Conservation (phyloP, 2,797 vertebrate species). For the Neomorphus geoffroyi region DNA sequence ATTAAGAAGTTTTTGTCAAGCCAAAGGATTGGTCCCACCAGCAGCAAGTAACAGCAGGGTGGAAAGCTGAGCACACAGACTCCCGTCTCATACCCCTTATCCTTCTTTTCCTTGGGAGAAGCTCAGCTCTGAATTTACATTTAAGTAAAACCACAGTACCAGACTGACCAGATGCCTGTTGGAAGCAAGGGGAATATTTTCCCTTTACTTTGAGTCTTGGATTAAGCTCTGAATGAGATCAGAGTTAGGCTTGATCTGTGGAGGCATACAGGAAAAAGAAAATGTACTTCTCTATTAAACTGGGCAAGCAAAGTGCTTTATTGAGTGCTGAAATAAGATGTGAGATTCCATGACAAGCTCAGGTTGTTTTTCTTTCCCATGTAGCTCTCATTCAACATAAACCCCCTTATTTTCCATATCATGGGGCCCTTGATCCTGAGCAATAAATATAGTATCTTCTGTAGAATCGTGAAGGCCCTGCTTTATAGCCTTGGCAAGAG, state of each 20-base stretch:
- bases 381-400: slow-evolving; percentile 2
- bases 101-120: background rate
- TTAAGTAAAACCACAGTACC: background rate
- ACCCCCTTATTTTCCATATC: background rate
- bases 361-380: slow-evolving; percentile 4
- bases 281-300: background rate
- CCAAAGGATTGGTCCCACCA: background rate
- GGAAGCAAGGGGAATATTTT: background rate
- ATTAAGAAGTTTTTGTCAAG: background rate
- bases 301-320: background rate
- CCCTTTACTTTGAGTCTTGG: background rate
- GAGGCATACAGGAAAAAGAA: background rate
- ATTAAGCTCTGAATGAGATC: slow-evolving; percentile 12
- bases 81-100: background rate
- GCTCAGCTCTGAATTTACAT: background rate
- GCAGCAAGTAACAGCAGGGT: background rate
- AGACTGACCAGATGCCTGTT: background rate
- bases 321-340: background rate
- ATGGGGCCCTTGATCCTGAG: background rate
- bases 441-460: slow-evolving; percentile 17
- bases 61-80: background rate
- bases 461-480: background rate
- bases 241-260: background rate
- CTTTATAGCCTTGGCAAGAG: slow-evolving; percentile 13
- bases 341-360: background rate